Base-by-base conservation (phyloP, 1,140 invertebrate species). In the Diploscapter pachys region DNA sequence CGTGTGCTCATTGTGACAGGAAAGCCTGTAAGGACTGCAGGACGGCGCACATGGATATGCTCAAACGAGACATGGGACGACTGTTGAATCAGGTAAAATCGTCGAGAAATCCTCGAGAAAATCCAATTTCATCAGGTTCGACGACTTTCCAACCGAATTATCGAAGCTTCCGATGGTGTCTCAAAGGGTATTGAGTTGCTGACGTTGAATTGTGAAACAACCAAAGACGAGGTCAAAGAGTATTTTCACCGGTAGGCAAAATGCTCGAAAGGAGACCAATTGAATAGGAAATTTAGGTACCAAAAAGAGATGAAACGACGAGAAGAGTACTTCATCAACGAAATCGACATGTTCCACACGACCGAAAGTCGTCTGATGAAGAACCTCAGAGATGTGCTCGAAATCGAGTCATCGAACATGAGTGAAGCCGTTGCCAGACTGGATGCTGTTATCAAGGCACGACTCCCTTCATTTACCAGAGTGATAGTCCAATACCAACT, bases 1-100 rank as follows among this genome's bases (percentile, higher is more conserved):
- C 90, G 54, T 98, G 95, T 88, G 90, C 91, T 13, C 95, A 98
- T 87, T 98, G 96, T 87, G 95, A 88, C 91, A 95, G 88, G 92
- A 96, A 90, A 90, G 77, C 77, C 91, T 95, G 89, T 90, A 91
- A 84, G 90, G 94, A 87, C 91, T 96, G 89, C 92, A 95, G 88
- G 77, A 91, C 92, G 70, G 92, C 93, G 13, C 96, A 98, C 86
- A 92, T 96, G 90, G 94, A 98, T 85, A 95, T 97, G 66, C 87
- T 98, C 9, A 90, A 94, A 72, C 89, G 94, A 69, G 96, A 98
- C 90, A 95, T 99, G 5, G 88, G 90, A 54, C 90, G 95, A 82
- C 93, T 98, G 61, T 81, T 88, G 51, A 83, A 80, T 76, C 83
- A 83, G 82, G 31, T 31, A 31, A 31, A 31, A 31, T 31, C 31